Base-by-base conservation (phyloP, 2,113 vertebrate species). In the Pollachius pollachius region DNA sequence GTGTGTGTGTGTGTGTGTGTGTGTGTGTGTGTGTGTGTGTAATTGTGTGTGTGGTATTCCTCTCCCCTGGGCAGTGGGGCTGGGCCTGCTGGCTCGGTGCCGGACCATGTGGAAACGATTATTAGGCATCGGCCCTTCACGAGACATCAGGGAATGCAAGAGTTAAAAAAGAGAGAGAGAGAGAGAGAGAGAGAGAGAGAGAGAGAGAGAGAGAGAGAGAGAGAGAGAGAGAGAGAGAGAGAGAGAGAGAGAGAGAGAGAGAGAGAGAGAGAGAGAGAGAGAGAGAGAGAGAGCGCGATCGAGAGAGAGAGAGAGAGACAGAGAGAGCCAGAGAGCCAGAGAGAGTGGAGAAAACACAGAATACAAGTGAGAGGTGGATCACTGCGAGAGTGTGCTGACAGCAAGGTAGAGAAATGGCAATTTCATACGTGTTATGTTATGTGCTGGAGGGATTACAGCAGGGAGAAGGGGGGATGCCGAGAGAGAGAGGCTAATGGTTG, bases 71-170 rank as follows among this genome's bases (percentile, higher is more conserved):
- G 64, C 56, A 68, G 71, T 64, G 75, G 79, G 72, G 81, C 64
- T 69, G 76, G 70, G 68, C 73, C 68, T 82, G 34, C 73, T 88
- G 83, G 81, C 85, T 52, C 30, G 65, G 52, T 56, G 74, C 80
- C 70, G 48, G 54, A 76, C 72, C 83, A 87, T 84, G 77, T 89
- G 86, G 87, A 91, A 89, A 73, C 81, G 69, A 90, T 89, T 87
- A 84, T 81, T 75, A 79, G 72, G 64, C 25, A 59, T 3, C 17
- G 62, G 21, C 79, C 61, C 76, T 75, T 86, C 72, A 82, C 79
- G 80, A 84, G 69, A 71, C 83, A 66, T 66, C 17, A 16, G 76
- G 79, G 84, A 76, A 57, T 62, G 57, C 23, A 48, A 48, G 48
- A 59, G 17, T 37, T 12, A 37, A 18, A 52, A 13, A 13, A 19